Evolutionary conservation across 1,140 invertebrate genomes (phyloP), one percentile per base, ranked within the genome.

Genomic region (Penaeus indicus): DNA sequence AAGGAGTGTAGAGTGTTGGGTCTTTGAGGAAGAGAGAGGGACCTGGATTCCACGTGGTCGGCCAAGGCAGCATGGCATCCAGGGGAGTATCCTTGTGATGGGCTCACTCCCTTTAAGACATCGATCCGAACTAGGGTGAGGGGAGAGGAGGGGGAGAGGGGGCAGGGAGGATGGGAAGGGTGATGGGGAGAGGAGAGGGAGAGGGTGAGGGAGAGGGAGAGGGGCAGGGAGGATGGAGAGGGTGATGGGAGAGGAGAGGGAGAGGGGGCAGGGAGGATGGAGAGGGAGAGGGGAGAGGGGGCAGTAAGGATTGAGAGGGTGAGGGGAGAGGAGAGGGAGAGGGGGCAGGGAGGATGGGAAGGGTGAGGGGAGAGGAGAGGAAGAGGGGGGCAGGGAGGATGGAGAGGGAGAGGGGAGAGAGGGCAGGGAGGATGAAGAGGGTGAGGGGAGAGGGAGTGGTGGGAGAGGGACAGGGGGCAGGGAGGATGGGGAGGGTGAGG

Each of bases 51-150:
- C 62, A 84, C 67, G 83, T 84, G 83, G 83, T 72, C 64, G 38
- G 83, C 38, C 8, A 47, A 72, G 83, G 83, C 64, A 72, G 83
- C 83, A 47, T 84, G 83, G 75, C 25, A 54, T 54, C 78, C 85
- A 85, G 32, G 61, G 16, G 32, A 32, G 78, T 21, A 75, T 86
- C 85, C 38, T 69, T 38, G 77, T 80, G 63, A 86, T 86, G 85
- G 85, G 63, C 47, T 79, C 42, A 86, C 85, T 81, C 85, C 85
- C 78, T 86, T 86, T 81, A 86, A 81, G 78, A 81, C 85, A 86
- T 86, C 85, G 85, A 86, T 86, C 85, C 77, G 77, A 61, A 79
- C 78, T 27, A 64, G 25, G 84, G 83, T n/a, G 47, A 69, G 83
- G 80, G 83, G 83, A 85, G 67, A 75, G 83, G 75, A 72, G 61